Conservation (phyloP, 2,888 invertebrate species). For the Ecdyonurus torrentis region DNA sequence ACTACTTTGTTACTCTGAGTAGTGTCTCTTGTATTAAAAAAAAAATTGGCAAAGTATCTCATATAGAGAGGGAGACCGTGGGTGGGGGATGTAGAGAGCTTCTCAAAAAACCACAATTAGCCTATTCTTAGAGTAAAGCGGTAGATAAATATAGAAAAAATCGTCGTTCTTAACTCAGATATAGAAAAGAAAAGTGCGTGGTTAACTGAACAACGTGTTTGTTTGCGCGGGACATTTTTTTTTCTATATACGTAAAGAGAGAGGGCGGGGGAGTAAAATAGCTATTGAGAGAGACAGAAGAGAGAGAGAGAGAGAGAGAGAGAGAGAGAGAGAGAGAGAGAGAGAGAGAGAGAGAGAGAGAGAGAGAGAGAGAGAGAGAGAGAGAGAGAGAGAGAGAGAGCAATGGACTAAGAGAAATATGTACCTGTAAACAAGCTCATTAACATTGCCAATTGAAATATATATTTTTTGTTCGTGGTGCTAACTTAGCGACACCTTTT, state of each 20-base stretch:
- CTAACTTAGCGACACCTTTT: too few relatives aligned
- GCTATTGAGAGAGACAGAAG: too few relatives aligned
- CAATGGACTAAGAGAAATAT: too few relatives aligned
- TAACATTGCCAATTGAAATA: too few relatives aligned
- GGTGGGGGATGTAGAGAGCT: neutral
- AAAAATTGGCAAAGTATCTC: too few relatives aligned
- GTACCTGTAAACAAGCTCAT: too few relatives aligned
- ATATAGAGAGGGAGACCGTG: neutral
- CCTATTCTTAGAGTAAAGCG: neutral
- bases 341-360: neutral
- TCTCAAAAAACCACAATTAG: neutral
- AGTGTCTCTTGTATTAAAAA: too few relatives aligned
- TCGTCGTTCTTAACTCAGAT: too few relatives aligned
- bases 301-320: neutral
- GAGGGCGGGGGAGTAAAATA: too few relatives aligned
- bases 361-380: neutral
- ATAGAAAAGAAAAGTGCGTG: neutral
- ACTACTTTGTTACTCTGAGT: too few relatives aligned
- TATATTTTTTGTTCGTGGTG: too few relatives aligned
- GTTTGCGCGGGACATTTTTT: neutral
- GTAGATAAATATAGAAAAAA: neutral
- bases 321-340: neutral
- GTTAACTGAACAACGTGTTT: neutral
- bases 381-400: neutral
- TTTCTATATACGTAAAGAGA: too few relatives aligned